phyloP scores from a whole-genome alignment of 1,140 invertebrate genomes.

The Hirudo medicinalis region DNA sequence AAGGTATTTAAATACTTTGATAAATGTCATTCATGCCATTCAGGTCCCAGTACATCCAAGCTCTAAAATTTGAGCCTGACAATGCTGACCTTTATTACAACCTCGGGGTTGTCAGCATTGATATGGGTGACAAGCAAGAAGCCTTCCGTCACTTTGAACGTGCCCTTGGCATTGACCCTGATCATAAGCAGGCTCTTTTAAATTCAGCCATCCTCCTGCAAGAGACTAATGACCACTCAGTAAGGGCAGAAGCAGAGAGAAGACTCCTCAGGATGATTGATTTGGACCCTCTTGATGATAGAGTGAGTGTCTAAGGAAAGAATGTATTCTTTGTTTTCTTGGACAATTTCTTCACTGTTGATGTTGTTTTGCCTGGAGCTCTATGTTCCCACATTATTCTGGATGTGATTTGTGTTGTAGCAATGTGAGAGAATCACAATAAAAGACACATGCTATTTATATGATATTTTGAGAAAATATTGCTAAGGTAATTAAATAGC shows the following conservation, averaged over 20 bases:
- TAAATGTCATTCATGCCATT: too few relatives aligned
- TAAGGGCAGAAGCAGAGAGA: constrained; percentile 32
- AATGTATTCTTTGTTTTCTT: not conserved
- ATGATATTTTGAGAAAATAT: too few relatives aligned
- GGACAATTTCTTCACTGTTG: not conserved
- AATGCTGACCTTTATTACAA: constrained; percentile 97
- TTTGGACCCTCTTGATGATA: not conserved
- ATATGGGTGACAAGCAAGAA: constrained; percentile 76
- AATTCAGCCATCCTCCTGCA: constrained; percentile 89
- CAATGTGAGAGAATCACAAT: too few relatives aligned
- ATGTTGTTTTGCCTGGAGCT: not conserved
- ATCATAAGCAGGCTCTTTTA: constrained; percentile 74
- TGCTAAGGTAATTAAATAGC: too few relatives aligned
- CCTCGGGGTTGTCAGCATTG: constrained; percentile 78
- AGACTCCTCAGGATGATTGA: constrained; percentile 26
- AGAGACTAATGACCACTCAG: constrained; percentile 34
- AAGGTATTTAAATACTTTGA: not conserved
- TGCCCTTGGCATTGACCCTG: constrained; percentile 78
- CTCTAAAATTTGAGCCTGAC: constrained; percentile 76
- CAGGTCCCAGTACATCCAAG: constrained; percentile 66
- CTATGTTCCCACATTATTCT: too few relatives aligned
- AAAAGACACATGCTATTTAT: too few relatives aligned
- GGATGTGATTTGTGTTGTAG: too few relatives aligned
- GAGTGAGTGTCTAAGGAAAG: not conserved
- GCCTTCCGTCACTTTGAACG: constrained; percentile 82